Evolutionary conservation across 2,888 invertebrate species (phyloP).

Genomic region (Leptinotarsa juncta): DNA sequence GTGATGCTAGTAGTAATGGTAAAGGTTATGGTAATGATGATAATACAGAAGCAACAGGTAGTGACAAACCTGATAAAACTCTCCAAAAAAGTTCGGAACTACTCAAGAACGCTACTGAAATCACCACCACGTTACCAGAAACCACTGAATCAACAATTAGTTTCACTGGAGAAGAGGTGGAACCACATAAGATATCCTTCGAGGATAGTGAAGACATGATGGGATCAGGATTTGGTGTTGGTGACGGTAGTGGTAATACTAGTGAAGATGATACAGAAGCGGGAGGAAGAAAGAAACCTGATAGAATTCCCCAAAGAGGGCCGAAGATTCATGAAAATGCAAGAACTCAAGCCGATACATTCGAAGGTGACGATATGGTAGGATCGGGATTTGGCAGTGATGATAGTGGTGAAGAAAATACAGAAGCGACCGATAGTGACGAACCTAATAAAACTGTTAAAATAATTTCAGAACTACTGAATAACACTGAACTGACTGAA

Average conservation of each 20-base stretch:
- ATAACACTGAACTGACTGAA: too few species aligned
- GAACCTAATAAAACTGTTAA: too few species aligned
- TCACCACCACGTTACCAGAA: too few species aligned
- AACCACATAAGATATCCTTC: not conserved
- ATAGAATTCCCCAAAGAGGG: not conserved
- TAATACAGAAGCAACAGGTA: not conserved
- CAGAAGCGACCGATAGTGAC: too few species aligned
- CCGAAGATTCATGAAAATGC: not conserved
- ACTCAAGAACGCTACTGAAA: too few species aligned
- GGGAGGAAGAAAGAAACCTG: not conserved
- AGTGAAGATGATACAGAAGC: not conserved
- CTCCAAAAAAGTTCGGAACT: too few species aligned
- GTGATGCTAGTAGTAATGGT: not conserved
- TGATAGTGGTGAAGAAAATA: not conserved
- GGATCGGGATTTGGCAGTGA: not conserved
- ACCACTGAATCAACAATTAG: not conserved
- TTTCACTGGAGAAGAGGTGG: not conserved
- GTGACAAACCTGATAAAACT: not conserved
- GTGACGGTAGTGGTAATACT: not conserved
- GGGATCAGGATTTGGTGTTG: too few species aligned
- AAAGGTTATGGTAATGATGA: not conserved
- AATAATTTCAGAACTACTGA: too few species aligned
- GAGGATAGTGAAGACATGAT: too few species aligned
- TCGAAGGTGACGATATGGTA: not conserved
- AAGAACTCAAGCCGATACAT: not conserved